phyloP scores from a whole-genome alignment of 2,888 invertebrate species.

The Stenoptilia bipunctidactyla region DNA sequence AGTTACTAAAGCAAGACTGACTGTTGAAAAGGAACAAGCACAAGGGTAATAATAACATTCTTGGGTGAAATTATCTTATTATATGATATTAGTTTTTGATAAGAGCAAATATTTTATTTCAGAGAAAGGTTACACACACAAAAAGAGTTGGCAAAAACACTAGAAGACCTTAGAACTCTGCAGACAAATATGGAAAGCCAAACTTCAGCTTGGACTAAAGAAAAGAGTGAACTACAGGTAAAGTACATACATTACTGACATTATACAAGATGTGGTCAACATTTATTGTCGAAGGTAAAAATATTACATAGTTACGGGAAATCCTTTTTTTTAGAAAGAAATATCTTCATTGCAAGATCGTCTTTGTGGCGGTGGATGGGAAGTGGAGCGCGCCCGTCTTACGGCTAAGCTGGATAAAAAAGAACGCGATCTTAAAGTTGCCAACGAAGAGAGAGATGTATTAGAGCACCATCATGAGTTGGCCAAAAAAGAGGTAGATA shows the following conservation, averaged over 20 bases:
- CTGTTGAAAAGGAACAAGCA: slow-evolving; percentile 84
- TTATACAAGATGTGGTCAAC: too few relatives aligned
- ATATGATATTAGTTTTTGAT: neutral
- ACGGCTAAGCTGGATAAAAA: slow-evolving; percentile 81
- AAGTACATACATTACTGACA: too few relatives aligned
- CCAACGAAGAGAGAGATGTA: slow-evolving; percentile 82
- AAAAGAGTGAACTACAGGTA: slow-evolving; percentile 79
- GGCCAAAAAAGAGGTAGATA: slow-evolving; percentile 63
- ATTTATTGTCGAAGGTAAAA: too few relatives aligned
- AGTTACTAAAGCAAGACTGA: slow-evolving; percentile 83
- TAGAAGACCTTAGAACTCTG: slow-evolving; percentile 74
- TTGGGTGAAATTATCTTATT: neutral
- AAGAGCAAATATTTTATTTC: slow-evolving; percentile 21
- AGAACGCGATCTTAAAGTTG: slow-evolving; percentile 78
- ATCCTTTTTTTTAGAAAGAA: slow-evolving; percentile 35
- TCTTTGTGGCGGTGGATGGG: slow-evolving; percentile 66
- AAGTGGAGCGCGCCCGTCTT: slow-evolving; percentile 77
- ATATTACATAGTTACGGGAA: too few relatives aligned
- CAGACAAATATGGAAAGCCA: slow-evolving; percentile 75
- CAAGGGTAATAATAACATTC: slow-evolving; percentile 65
- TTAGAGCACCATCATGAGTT: slow-evolving; percentile 81
- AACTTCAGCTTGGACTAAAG: slow-evolving; percentile 79
- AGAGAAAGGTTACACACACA: slow-evolving; percentile 74
- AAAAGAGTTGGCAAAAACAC: slow-evolving; percentile 72
- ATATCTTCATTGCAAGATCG: slow-evolving; percentile 61